Evolutionary conservation across 2,888 invertebrate genomes (phyloP), one percentile per base, ranked within the genome.

Genomic region (Papilio protenor): DNA sequence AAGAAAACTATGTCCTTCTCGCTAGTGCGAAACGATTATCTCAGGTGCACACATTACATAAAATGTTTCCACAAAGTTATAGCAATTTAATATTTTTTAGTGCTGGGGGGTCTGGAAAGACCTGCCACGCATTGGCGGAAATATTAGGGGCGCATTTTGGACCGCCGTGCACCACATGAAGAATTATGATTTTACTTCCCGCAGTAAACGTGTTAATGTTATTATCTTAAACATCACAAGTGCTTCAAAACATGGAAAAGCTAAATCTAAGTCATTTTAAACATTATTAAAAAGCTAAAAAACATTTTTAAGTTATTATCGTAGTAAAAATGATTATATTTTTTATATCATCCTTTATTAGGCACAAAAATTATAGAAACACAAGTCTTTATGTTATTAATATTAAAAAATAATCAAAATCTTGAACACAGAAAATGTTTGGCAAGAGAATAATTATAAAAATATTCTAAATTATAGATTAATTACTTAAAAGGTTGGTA

Each of bases 161-260:
- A 1, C 33, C 33, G 33, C 33, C 33, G 33, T 4, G 33, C 33
- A 33, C 2, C 5, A 33, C 2, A 5, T 33, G 5, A 33, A 33
- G 33, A 33, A 33, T 27, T 27, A 27, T 27, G 27, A 27, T 33
- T 33, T 33, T 33, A 5, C 33, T 33, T 33, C 33, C 33, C 33
- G 33, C 5, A 33, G 33, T 33, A 33, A 33, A 33, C 33, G 5
- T n/a, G 23, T 70, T 23, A 61, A 59, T 74, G n/a, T 75, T 57
- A 61, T 47, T 27, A 40, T 40, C 69, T 45, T 55, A 8, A 33
- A 45, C 11, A 14, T 18, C 21, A 45, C 71, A 52, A 71, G 66
- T 61, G 73, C 73, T 45, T 64, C 23, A 57, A 75, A 75, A 69
- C 70, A 70, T 57, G 27, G 45, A 66, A 75, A 75, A 69, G 18